Conservation (phyloP, 2,113 vertebrate genomes). For the Oenanthe melanoleuca region DNA sequence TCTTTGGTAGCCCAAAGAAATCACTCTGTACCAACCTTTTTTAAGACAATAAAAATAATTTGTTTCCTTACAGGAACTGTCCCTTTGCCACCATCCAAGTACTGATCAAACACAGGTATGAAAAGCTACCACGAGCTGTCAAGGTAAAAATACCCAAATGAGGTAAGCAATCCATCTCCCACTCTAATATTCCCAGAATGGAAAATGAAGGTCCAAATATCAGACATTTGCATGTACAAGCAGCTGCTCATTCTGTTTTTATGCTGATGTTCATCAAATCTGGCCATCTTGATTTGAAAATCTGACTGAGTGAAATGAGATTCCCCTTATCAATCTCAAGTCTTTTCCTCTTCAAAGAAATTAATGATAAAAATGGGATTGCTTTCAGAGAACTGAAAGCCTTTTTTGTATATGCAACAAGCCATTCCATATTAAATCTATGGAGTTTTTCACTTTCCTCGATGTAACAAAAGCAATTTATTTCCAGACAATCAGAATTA, state of each 20-base stretch:
- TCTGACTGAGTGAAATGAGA: neutral
- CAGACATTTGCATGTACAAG: neutral
- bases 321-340: neutral
- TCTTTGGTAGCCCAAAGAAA: neutral
- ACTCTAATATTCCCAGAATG: neutral
- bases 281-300: neutral
- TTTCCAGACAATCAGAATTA: neutral
- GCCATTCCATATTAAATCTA: neutral
- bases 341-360: neutral
- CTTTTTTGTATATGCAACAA: neutral
- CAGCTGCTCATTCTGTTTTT: neutral
- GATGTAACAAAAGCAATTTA: neutral
- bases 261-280: neutral
- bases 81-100: neutral
- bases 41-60: neutral
- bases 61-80: neutral
- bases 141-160: neutral
- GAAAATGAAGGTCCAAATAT: neutral
- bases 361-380: neutral
- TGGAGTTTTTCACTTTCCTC: neutral
- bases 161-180: neutral
- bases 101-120: neutral
- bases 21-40: neutral
- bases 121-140: neutral
- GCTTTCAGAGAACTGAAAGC: neutral